Evolutionary conservation across 2,888 invertebrate species (phyloP).

Genomic region (Argynnis bischoffii): DNA sequence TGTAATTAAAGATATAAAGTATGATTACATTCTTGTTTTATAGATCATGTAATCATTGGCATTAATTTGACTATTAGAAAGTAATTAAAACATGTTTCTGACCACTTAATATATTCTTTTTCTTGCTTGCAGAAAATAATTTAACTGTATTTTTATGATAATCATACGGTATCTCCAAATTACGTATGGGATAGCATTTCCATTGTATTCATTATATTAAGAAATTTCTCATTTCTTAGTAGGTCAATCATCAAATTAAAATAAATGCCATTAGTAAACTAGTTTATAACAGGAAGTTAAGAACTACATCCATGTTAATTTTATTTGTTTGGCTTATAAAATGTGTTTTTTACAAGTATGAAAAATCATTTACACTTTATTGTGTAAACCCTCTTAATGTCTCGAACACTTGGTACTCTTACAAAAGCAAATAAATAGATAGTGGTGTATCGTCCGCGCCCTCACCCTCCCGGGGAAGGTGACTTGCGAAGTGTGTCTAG

Average conservation of each 20-base stretch:
- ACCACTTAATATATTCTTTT: constrained; percentile 14
- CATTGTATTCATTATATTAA: constrained; percentile 55
- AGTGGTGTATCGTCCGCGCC: constrained; percentile 69
- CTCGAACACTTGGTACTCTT: constrained; percentile 67
- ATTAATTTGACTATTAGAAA: background rate
- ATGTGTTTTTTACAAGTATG: background rate
- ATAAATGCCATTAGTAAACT: background rate
- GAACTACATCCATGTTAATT: no score
- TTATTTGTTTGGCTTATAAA: background rate
- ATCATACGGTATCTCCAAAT: constrained; percentile 74
- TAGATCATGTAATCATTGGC: no score
- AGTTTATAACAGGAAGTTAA: no score
- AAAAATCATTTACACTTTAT: constrained; percentile 11
- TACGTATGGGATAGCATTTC: constrained; percentile 74
- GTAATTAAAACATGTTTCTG: constrained; percentile 17
- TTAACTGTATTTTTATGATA: constrained; percentile 12
- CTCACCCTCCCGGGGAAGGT: constrained; percentile 69
- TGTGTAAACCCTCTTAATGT: constrained; percentile 48
- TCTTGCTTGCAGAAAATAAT: constrained; percentile 16
- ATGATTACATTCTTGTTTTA: no score
- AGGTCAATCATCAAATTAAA: background rate
- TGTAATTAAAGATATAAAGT: no score
- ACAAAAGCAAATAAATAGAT: constrained; percentile 77
- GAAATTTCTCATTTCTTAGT: constrained; percentile 1
- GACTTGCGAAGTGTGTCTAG: constrained; percentile 78